Evolutionary conservation across 92 coral and sea anemone species (phyloP).

Genomic region (Epizoanthus illoricatus): DNA sequence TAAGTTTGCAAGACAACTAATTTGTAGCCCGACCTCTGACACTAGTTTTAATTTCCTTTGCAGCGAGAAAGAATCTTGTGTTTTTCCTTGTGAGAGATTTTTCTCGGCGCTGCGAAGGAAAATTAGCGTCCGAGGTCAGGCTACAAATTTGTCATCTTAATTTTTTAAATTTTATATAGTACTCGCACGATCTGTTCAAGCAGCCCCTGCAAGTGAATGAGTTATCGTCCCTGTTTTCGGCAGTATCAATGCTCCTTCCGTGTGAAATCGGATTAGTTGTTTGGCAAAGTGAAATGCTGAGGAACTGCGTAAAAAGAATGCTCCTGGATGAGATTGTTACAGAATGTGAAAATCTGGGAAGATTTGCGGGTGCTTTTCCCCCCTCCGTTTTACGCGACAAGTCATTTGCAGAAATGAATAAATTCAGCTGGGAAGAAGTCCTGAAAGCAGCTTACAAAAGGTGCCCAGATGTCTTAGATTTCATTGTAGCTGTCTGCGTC

Average conservation of each 20-base stretch:
- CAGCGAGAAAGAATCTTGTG: too few species aligned
- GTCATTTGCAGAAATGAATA: conserved; percentile 17
- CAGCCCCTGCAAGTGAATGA: background rate
- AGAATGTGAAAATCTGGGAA: conserved; percentile 21
- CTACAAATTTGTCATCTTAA: background rate
- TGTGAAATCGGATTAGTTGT: background rate
- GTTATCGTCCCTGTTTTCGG: background rate
- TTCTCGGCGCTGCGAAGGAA: too few species aligned
- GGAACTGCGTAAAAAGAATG: conserved; percentile 14
- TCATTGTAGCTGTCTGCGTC: conserved; percentile 10
- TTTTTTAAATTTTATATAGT: background rate
- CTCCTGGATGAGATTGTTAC: conserved; percentile 7
- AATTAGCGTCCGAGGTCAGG: too few species aligned
- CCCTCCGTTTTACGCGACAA: conserved; percentile 33
- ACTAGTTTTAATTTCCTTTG: too few species aligned
- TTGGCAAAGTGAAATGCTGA: background rate
- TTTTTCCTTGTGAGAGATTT: too few species aligned
- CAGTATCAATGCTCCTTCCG: background rate
- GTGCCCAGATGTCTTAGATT: conserved; percentile 28
- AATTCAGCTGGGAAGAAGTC: conserved; percentile 32
- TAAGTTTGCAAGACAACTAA: too few species aligned
- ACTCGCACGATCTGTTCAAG: background rate
- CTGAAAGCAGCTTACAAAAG: conserved; percentile 16
- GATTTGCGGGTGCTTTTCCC: background rate
- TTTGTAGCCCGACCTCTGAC: too few species aligned